A percentile compares a stretch with the other conserved stretches of the same genome.
Conservation (phyloP, 2,113 vertebrate genomes). For the Hyla sarda region DNA sequence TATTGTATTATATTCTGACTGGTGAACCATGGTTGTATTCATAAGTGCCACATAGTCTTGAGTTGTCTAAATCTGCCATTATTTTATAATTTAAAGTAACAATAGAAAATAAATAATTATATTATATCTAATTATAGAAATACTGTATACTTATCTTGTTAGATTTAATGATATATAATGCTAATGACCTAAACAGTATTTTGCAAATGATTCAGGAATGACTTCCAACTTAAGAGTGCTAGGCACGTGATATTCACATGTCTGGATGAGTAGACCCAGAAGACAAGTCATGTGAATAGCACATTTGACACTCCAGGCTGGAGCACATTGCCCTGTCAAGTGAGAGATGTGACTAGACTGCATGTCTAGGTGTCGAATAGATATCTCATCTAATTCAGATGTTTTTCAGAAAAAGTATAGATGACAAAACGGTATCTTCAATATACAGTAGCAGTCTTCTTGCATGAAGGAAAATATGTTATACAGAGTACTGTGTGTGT, state of each 20-base stretch:
- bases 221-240: background rate
- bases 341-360: slow-evolving; percentile 16
- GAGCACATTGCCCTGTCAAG: background rate
- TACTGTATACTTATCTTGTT: background rate
- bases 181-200: background rate
- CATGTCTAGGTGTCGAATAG: background rate
- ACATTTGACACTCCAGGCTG: slow-evolving; percentile 14
- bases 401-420: background rate
- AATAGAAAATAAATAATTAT: background rate
- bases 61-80: background rate
- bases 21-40: too few species aligned
- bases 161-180: background rate
- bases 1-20: too few species aligned
- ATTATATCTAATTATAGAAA: too few species aligned
- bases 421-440: too few species aligned
- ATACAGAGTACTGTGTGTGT: too few species aligned
- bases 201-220: background rate
- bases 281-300: slow-evolving; percentile 29
- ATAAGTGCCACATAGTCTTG: too few species aligned
- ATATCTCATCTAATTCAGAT: background rate
- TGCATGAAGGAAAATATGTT: too few species aligned
- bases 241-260: slow-evolving; percentile 3
- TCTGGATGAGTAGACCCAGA: slow-evolving; percentile 1
- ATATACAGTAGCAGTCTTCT: too few species aligned
- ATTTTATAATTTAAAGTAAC: background rate